These are phyloP conservation scores for Malaclemys terrapin DNA, from an alignment of 2,113 vertebrate species.

Conservation along the genomic window DNA sequence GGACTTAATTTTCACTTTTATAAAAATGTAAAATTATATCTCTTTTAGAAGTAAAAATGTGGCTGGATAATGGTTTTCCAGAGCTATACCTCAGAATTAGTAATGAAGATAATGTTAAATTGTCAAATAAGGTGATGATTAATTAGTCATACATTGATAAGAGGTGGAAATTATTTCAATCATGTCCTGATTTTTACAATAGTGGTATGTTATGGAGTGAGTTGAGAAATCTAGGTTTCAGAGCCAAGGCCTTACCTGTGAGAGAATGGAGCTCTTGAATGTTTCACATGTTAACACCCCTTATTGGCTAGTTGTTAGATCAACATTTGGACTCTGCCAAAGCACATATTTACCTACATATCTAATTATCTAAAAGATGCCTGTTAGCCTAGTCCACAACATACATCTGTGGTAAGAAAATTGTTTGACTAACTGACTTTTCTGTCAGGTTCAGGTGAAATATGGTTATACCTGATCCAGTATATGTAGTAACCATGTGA, in stretches of 20 bases:
- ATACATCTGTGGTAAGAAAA: background rate
- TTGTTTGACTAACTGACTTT: background rate
- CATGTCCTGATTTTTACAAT: background rate
- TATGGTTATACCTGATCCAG: background rate
- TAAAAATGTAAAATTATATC: conserved; percentile 1
- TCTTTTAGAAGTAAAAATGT: conserved; percentile 1
- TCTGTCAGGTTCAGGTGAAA: background rate
- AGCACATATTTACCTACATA: background rate
- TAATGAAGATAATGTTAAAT: background rate
- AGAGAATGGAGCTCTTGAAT: conserved; percentile 19
- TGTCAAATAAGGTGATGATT: background rate
- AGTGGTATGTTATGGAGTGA: background rate
- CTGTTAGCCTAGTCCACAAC: background rate
- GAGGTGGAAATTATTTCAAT: background rate
- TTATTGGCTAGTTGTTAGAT: conserved; percentile 27
- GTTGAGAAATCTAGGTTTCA: conserved; percentile 13
- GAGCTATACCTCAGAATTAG: background rate
- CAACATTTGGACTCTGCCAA: conserved; percentile 30
- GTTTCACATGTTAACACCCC: background rate
- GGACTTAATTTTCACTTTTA: background rate
- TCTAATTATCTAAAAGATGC: conserved; percentile 5
- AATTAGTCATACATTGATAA: background rate
- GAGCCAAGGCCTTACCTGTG: background rate
- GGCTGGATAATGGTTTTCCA: background rate
- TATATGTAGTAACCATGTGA: background rate